Evolutionary conservation across 2,113 vertebrate species (phyloP), one percentile per base, ranked within the genome.

Genomic region (Malurus elegans): DNA sequence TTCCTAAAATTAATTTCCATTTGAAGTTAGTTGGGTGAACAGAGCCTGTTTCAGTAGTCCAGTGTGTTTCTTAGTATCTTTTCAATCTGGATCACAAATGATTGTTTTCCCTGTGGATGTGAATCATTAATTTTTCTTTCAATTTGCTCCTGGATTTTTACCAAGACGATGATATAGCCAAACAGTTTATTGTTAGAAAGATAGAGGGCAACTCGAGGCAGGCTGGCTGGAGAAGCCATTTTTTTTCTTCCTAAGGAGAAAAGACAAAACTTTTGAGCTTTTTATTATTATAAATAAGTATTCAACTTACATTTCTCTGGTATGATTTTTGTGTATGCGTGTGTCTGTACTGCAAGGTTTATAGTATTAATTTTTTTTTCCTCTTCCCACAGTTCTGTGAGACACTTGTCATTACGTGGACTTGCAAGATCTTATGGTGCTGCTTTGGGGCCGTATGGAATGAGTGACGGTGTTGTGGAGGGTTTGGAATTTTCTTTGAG

Each of bases 361-460:
- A 1, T 47, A 44, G 34, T 14, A 54, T 6, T 44, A 16, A 14
- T 13, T 32, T 83, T 7, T 69, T 81, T 91, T 60, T 8, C 10
- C 10, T 73, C 5, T 90, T 65, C n/a, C 40, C 40, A 18, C 31
- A 72, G 28, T 53, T 88, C 47, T 44, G 8, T 51, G 36, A 76
- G 71, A n/a, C 21, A 29, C 11, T 53, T 23, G 67, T 65, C 50
- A 32, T 62, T 66, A 71, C 23, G 8, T 58, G 34, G 29, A 64
- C 32, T 48, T 80, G n/a, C 29, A 69, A 48, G 79, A 64, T 51
- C 21, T 18, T 47, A 1, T 18, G 23, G 3, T 70, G 34, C 58
- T 93, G 44, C 21, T 86, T 14, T 53, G 48, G 38, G 23, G 12
- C 25, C 0, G 0, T 56, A 12, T 0, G 3, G 72, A 57, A 12